Base-by-base conservation (phyloP, 2,113 vertebrate genomes). In the Malaclemys terrapin region DNA sequence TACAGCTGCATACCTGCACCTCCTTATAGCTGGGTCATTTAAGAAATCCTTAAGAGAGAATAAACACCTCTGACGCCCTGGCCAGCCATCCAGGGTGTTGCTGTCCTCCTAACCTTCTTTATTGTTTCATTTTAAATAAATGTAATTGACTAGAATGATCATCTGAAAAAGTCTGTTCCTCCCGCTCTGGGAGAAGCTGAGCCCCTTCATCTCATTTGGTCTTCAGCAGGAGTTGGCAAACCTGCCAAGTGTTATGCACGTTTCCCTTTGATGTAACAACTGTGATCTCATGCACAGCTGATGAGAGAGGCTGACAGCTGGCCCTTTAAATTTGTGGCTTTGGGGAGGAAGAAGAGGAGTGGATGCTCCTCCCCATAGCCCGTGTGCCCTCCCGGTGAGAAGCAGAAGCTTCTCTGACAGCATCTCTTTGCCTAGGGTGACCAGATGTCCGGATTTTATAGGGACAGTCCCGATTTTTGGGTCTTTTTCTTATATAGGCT, bases 171-270 rank as follows among this genome's bases (percentile, higher is more conserved):
- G 38, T 35, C 86, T 38, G 24, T 24, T 54, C 25, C 52, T 53
- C 80, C 88, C 0, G 0, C 1, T 12, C 4, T 62, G 29, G 62
- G 56, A 95, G 2, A 94, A 96, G 96, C 89, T 2, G 22, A 12
- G 38, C 95, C 29, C 80, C 89, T 95, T 97, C 96, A 84, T 93
- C 87, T 91, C 96, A 93, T 94, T 94, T 94, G 85, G 57, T 95
- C 82, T 75, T 3, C n/a, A 4, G 93, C 38, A 24, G 59, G 89
- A 76, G 59, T 83, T 95, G 93, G 62, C 19, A 2, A 87, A 38
- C 49, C 90, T 69, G 82, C 87, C 78, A 13, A 82, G 45, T 87
- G 94, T 95, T 89, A 93, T 0, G 2, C 62, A 62, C 4, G 42
- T 75, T 79, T 50, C 87, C 85, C 91, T 96, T 96, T 96, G 96